Base-by-base conservation (phyloP, 2,888 invertebrate genomes). In the Tanypteryx hageni region DNA sequence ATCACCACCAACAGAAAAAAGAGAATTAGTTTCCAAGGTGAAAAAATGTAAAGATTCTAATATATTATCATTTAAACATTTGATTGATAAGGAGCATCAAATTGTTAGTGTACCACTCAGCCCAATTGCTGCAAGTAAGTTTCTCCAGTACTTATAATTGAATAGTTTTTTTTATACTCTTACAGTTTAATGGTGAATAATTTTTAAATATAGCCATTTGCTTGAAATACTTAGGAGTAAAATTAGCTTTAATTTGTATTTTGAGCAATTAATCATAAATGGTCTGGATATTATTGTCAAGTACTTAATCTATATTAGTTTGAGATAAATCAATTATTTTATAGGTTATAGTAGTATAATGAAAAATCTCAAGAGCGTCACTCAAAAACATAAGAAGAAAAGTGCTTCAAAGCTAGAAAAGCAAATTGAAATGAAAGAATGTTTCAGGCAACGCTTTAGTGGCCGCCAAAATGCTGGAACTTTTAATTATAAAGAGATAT, bases 401-500 rank as follows among this genome's bases (percentile, higher is more conserved):
- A 18, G 94, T 94, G 93, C 93, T 18, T 16, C 64, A 7, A 89
- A 89, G 64, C 27, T 64, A 7, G 89, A 44, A 13, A 64, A 64
- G 44, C 89, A 18, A 27, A 8, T 68, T 18, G 64, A 64, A n/a
- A 31, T 64, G 8, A 89, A 64, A 59, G 89, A 89, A 89, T 89
- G 64, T 27, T 44, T 64, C 13, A 61, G 89, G 64, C 93, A 94
- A 92, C 92, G 94, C 93, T 92, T 93, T 56, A 94, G 93, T 93
- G 93, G 93, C 31, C 93, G 93, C 13, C 93, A 93, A 85, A 93
- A 81, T 44, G 93, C 93, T 18, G 94, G 94, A 91, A 93, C 94
- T 22, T 95, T 94, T 93, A 94, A 94, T 92, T 93, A 93, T 84
- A 92, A 92, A 93, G 96, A 96, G 94, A 96, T 97, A 93, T 95